Evolutionary conservation across 2,888 invertebrate species (phyloP), one percentile per base, ranked within the genome.

Genomic region (Epirrhoe tristata): DNA sequence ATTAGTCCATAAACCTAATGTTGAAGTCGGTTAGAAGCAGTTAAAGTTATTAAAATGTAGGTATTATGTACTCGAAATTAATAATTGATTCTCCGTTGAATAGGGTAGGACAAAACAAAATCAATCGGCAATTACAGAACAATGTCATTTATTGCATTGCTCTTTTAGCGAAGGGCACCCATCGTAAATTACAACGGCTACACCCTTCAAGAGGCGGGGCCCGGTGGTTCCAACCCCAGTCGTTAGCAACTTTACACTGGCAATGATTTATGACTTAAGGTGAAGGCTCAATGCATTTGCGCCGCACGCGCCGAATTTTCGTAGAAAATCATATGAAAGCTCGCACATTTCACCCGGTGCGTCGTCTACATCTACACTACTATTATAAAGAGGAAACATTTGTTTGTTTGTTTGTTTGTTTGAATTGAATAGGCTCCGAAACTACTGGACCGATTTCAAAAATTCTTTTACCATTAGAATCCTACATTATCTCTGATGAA

Each of bases 201-300:
- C 69, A 70, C 72, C 74, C 70, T 67, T 64, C 51, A 32, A 43
- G 61, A 67, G 76, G 76, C 75, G 76, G 76, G 56, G 75, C 61
- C 59, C 56, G 48, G 36, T 4, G 16, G 58, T 16, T 32, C 53
- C 69, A 53, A 62, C 73, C 73, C 72, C 17, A 48, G 61, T 63
- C 67, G 66, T 66, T 66, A 63, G n/a, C 46, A 51, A 65, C 67
- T 69, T 70, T 58, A 50, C 32, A 50, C 24, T 43, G 36, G 32
- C 5, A 72, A 67, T 73, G 76, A 79, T 78, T 80, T 76, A 79
- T 75, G 69, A 70, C 50, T 64, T 46, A 58, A 53, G 8, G 46
- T 39, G 10, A 39, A 43, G 39, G 12, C 24, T 2, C 24, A 24
- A 2, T 24, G 24, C 24, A 24, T 24, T 24, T 24, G 24, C 24